phyloP scores from a whole-genome alignment of 2,888 invertebrate genomes.

The Watsonalla binaria region DNA sequence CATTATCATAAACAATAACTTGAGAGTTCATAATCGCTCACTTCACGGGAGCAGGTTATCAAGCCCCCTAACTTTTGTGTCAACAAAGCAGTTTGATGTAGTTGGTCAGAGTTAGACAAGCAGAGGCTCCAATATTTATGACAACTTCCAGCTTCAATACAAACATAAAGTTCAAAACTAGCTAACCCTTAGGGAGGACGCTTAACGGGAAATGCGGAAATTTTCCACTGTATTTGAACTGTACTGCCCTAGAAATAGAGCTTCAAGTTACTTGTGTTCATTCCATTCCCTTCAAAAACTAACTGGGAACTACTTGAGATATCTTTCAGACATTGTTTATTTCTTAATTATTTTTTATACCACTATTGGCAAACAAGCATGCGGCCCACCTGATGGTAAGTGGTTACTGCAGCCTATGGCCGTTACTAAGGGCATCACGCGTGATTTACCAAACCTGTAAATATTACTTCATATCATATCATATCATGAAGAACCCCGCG shows the following conservation, averaged over 20 bases:
- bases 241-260: constrained; percentile 32
- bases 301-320: neutral
- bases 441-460: too few relatives aligned
- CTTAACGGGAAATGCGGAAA: constrained; percentile 59
- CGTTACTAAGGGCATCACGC: too few relatives aligned
- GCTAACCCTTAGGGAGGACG: constrained; percentile 59
- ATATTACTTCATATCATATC: too few relatives aligned
- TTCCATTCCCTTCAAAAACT: constrained; percentile 15
- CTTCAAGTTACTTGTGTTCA: constrained; percentile 20
- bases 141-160: constrained; percentile 58
- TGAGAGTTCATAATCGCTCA: constrained; percentile 41
- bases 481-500: too few relatives aligned
- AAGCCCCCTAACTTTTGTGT: constrained; percentile 52
- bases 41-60: constrained; percentile 53
- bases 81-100: constrained; percentile 65
- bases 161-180: constrained; percentile 65
- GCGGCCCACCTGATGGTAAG: too few relatives aligned
- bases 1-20: constrained; percentile 42
- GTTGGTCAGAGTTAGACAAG: constrained; percentile 58
- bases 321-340: neutral
- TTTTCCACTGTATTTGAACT: constrained; percentile 51
- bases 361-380: too few relatives aligned
- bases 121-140: constrained; percentile 64
- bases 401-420: too few relatives aligned
- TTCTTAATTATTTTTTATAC: too few relatives aligned